Evolutionary conservation across 2,113 vertebrate genomes (phyloP).

Genomic region (Zosterops lateralis): DNA sequence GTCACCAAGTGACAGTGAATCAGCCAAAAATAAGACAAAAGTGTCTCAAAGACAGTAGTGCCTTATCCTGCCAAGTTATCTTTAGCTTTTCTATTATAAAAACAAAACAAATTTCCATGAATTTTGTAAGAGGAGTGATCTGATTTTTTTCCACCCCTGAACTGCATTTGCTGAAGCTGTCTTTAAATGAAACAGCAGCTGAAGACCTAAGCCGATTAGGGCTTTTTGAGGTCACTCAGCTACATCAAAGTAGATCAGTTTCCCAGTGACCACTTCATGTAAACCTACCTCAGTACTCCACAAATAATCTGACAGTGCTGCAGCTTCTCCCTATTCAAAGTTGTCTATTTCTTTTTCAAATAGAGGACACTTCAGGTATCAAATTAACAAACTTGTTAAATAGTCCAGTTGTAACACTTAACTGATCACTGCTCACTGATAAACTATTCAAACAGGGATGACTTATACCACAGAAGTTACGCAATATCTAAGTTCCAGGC

Average conservation of each 20-base stretch:
- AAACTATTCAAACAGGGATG: background rate
- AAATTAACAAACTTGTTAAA: background rate
- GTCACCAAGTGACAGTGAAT: background rate
- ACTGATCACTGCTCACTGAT: background rate
- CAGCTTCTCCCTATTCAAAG: background rate
- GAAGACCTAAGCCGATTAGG: constrained; percentile 64
- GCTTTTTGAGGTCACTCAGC: constrained; percentile 58
- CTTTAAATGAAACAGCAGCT: constrained; percentile 43
- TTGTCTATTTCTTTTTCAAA: background rate
- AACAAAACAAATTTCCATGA: background rate
- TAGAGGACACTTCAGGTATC: background rate
- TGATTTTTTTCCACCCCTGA: background rate
- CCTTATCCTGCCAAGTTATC: background rate
- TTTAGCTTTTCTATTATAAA: background rate
- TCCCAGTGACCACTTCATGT: background rate
- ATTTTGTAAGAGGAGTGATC: background rate
- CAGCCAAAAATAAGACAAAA: background rate
- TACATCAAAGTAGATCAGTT: constrained; percentile 32
- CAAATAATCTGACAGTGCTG: background rate
- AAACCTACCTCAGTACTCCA: background rate
- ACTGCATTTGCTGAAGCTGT: background rate
- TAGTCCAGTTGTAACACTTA: background rate
- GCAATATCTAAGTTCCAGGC: background rate
- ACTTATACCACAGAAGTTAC: background rate
- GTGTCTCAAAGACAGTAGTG: background rate